Conservation (phyloP, 30 jellyfish, hydroid and myxozoan genomes). For the Aurelia coerulea region DNA sequence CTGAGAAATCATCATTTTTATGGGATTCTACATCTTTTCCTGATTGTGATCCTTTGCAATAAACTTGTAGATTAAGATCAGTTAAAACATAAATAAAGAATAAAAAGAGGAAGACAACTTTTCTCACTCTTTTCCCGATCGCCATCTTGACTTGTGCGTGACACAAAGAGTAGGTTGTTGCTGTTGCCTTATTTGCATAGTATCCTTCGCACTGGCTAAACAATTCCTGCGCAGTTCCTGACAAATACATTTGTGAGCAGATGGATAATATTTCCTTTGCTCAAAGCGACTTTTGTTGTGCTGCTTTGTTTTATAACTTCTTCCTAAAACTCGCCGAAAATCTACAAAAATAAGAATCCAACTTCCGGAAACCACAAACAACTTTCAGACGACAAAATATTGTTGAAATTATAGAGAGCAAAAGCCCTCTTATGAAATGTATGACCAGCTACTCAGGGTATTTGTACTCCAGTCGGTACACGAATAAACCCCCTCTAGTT, state of each 20-base stretch:
- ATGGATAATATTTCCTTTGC: neutral
- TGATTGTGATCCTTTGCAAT: slow-evolving; percentile 34
- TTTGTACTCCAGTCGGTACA: too few relatives aligned
- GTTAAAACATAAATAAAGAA: slow-evolving; percentile 7
- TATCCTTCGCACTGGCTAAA: slow-evolving; percentile 4
- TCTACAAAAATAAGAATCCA: too few relatives aligned
- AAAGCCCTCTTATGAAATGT: too few relatives aligned
- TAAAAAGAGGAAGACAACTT: neutral
- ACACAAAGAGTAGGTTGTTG: slow-evolving; percentile 45
- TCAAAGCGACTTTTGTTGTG: too few relatives aligned
- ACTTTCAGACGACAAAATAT: too few relatives aligned
- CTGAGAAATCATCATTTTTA: slow-evolving; percentile 71
- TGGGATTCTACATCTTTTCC: slow-evolving; percentile 23
- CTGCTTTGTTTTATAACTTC: too few relatives aligned
- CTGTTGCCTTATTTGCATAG: slow-evolving; percentile 14
- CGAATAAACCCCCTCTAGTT: too few relatives aligned
- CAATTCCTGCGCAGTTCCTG: neutral
- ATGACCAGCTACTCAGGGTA: too few relatives aligned
- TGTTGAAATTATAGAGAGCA: too few relatives aligned
- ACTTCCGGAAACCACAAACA: too few relatives aligned
- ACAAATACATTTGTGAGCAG: neutral
- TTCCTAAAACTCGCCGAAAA: too few relatives aligned
- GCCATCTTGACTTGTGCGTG: slow-evolving; percentile 46
- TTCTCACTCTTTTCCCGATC: neutral
- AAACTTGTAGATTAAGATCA: slow-evolving; percentile 6